Conservation (phyloP, 2,113 vertebrate species). For the Acrocephalus kingi region DNA sequence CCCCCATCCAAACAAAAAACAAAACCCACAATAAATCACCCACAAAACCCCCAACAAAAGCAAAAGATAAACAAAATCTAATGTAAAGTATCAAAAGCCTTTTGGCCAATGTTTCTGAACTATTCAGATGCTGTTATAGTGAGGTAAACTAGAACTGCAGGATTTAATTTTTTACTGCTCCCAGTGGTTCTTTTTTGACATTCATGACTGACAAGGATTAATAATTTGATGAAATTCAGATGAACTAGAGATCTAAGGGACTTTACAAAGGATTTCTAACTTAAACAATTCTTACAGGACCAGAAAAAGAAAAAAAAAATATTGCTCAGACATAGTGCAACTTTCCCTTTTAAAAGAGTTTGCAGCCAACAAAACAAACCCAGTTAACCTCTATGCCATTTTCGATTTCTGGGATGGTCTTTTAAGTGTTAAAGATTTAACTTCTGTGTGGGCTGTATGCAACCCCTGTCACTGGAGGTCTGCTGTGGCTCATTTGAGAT, state of each 20-base stretch:
- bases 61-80: background rate
- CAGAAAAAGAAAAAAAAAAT: background rate
- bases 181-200: background rate
- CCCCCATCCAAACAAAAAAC: background rate
- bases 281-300: background rate
- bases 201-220: background rate
- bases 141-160: background rate
- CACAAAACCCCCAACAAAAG: background rate
- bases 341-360: background rate
- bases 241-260: background rate
- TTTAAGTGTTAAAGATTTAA: background rate
- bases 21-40: background rate
- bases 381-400: background rate
- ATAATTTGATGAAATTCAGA: background rate
- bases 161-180: background rate
- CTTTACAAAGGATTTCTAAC: background rate
- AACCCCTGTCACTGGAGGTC: background rate
- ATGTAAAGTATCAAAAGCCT: background rate
- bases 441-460: background rate
- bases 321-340: background rate
- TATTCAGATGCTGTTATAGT: background rate
- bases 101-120: background rate
- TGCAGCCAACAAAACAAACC: background rate
- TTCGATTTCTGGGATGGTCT: background rate
- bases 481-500: background rate